A percentile compares a stretch with the other conserved stretches of the same genome.
Conservation (phyloP, 1,140 invertebrate genomes). For the Eubasilissa regina region DNA sequence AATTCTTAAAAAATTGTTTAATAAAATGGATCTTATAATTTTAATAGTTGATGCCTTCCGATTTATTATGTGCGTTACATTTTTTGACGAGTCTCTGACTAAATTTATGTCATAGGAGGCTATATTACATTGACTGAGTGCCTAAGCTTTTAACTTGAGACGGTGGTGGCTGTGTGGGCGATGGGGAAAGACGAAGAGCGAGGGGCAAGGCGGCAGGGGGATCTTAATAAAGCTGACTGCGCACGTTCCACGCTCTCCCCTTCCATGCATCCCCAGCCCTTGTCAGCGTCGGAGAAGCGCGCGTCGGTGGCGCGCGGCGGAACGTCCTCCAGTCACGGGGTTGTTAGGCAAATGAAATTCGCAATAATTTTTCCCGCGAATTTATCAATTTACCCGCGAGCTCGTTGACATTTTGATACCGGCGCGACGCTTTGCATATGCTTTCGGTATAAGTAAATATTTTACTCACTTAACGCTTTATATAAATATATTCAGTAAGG, state of each 20-base stretch:
- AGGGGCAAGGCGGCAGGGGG: too few relatives aligned
- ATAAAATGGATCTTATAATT: not conserved
- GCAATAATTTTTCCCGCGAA: conserved; percentile 27
- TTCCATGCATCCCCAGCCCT: not conserved
- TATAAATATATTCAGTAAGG: too few relatives aligned
- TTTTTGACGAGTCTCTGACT: conserved; percentile 35
- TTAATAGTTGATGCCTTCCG: conserved; percentile 4
- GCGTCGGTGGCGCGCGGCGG: not conserved
- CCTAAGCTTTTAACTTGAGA: conserved; percentile 33
- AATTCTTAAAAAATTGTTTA: too few relatives aligned
- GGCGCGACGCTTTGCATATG: conserved; percentile 7
- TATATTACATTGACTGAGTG: conserved; percentile 18
- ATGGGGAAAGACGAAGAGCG: not conserved
- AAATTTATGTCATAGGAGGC: conserved; percentile 32
- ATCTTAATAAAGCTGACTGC: conserved; percentile 37
- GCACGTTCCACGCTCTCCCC: conserved; percentile 22
- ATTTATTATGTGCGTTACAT: conserved; percentile 14
- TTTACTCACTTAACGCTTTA: too few relatives aligned
- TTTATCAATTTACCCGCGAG: not conserved
- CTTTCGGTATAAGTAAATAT: not conserved
- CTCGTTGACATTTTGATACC: not conserved
- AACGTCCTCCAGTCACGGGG: conserved; percentile 6
- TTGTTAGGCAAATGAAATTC: conserved; percentile 29
- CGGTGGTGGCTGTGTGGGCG: conserved; percentile 1
- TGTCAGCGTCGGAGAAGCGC: too few relatives aligned